Evolutionary conservation across 2,888 invertebrate species (phyloP), one percentile per base, ranked within the genome.

Genomic region (Euplagia quadripunctaria): DNA sequence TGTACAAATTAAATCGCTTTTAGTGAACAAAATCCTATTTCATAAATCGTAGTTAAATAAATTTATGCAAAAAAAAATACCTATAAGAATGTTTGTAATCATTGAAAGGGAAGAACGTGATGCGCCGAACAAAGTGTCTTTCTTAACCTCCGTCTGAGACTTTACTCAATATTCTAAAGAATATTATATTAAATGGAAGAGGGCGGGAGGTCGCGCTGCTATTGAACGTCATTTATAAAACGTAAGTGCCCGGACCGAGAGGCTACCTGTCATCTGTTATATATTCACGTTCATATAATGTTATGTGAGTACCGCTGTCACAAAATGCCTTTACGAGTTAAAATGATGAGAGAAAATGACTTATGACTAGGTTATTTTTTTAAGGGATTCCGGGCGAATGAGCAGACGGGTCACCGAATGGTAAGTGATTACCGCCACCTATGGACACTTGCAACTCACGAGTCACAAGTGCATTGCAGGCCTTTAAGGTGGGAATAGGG

Each of bases 21-120:
- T 31, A 20, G 4, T 61, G 0, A 5, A 61, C 20, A 12, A 17
- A 7, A n/a, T n/a, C n/a, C 11, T 12, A 31, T 61, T 61, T 14
- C 9, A 12, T 31, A 12, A 61, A 12, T 61, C 31, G 61, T 31
- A 12, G 61, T 61, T 61, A 31, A 61, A 61, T 61, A 61, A 31
- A 61, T 1, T 14, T 61, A 12, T 4, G n/a, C 11, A 20, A 58
- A 9, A 31, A 51, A 51, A 61, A 61, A 31, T 61, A 20, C 61
- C 61, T 1, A 12, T 61, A 31, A 61, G 20, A 61, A 20, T 31
- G 31, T 61, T 61, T 61, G 61, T 31, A 61, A 61, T 31, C 61
- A 61, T 61, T 61, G 61, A 61, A 61, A 61, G 20, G 61, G 31
- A 61, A 61, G 31, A 61, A 61, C 61, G 61, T 61, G 61, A 20